phyloP scores from a whole-genome alignment of 2,797 vertebrate genomes.

The Microcaecilia unicolor region DNA sequence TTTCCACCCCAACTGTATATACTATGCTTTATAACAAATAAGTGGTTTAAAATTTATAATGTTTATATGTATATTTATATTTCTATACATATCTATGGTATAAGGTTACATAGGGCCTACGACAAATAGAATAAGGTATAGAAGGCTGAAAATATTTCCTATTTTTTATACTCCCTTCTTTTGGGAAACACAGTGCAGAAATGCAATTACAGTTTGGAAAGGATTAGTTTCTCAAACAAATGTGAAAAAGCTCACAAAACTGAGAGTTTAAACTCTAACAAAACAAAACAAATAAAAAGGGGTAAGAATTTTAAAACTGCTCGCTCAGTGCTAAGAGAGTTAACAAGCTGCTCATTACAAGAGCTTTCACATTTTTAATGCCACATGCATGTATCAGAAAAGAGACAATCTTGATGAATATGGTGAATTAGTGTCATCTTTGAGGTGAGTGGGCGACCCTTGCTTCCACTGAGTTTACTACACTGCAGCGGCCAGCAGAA shows the following conservation, averaged over 20 bases:
- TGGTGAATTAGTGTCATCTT: conserved; percentile 30
- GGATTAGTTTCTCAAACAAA: conserved; percentile 38
- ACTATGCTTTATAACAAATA: conserved; percentile 37
- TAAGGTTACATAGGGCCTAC: conserved; percentile 46
- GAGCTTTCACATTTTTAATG: conserved; percentile 40
- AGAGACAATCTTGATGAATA: conserved; percentile 40
- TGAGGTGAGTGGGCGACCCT: conserved; percentile 24
- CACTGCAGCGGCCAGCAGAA: conserved; percentile 52
- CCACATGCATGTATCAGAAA: conserved; percentile 51
- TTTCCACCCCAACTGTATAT: too few species aligned
- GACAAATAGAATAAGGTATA: conserved; percentile 35
- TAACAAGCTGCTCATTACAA: conserved; percentile 27
- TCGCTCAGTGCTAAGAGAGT: conserved; percentile 51
- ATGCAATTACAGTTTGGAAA: conserved; percentile 33
- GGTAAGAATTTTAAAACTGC: conserved; percentile 38
- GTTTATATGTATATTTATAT: conserved; percentile 37
- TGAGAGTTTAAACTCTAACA: conserved; percentile 20
- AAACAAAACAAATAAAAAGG: conserved; percentile 25
- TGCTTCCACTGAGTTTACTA: conserved; percentile 42
- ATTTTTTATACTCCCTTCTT: conserved; percentile 31
- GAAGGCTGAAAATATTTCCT: conserved; percentile 31
- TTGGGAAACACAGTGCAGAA: conserved; percentile 44
- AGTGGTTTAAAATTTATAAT: conserved; percentile 48
- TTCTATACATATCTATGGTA: conserved; percentile 36
- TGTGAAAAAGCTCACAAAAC: conserved; percentile 35